Evolutionary conservation across 2,113 vertebrate species (phyloP), one percentile per base, ranked within the genome.

Genomic region (Eonycteris spelaea): DNA sequence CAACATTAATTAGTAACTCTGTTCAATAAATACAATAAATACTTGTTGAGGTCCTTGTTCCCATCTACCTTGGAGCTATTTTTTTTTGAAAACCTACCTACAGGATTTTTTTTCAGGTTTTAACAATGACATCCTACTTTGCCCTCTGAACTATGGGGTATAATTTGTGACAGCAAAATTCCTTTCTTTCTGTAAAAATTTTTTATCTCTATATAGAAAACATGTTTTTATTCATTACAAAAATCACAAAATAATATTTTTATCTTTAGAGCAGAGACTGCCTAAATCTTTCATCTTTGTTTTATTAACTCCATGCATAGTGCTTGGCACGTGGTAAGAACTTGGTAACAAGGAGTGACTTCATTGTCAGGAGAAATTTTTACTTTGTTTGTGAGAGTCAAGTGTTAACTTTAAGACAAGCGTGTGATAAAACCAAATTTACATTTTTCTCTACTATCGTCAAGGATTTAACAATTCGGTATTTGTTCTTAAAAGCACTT

Each of bases 371-470:
- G 33, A 88, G n/a, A 70, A 94, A 55, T 38, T 80, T 71, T 38
- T 78, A 84, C 55, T 26, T 87, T 53, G 26, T 26, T 87, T 53
- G 26, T 43, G 14, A 83, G 19, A 55, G 14, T 21, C 38, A 51
- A 89, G 22, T 70, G 21, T 63, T n/a, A 43, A 75, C 65, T 97
- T 92, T 85, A 79, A 92, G 91, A 73, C 28, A 84, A 16, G 59
- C 5, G 45, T 53, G 5, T 79, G 70, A 71, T 63, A 95, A 53
- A 85, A 92, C 21, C 35, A 82, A 48, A 40, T 75, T 38, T 84
- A 26, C 19, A 55, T 63, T 86, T 95, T 35, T 71, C 82, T 68
- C 33, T 48, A 73, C 74, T 89, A 84, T 51, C 26, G 57, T 61
- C 28, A 86, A 74, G 4, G 19, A 63, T 43, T 63, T 90, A 73